phyloP scores from a whole-genome alignment of 35 echinoderm and acorn worm genomes.

The Patiria miniata region DNA sequence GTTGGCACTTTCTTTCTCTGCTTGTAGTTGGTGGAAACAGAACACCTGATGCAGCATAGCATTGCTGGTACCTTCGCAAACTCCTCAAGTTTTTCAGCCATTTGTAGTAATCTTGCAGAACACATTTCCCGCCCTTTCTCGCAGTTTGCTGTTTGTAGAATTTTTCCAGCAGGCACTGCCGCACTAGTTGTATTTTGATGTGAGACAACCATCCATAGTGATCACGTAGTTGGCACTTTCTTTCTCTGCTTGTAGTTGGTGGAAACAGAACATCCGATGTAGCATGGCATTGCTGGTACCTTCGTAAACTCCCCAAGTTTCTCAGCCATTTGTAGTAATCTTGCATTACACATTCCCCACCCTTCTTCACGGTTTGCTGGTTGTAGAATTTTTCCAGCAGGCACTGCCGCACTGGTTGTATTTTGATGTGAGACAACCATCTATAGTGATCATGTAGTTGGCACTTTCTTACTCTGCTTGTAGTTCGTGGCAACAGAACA shows the following conservation, averaged over 20 bases:
- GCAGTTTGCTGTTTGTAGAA: background rate
- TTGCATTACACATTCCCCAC: too few species aligned
- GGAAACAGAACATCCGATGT: too few species aligned
- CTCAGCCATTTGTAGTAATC: too few species aligned
- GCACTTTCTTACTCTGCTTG: background rate
- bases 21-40: background rate
- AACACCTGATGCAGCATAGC: background rate
- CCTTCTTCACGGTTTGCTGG: too few species aligned
- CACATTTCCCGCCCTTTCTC: background rate
- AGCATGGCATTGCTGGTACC: too few species aligned
- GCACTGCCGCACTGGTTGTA: background rate
- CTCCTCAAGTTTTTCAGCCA: background rate
- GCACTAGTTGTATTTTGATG: too few species aligned
- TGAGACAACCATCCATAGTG: too few species aligned
- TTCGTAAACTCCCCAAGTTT: too few species aligned
- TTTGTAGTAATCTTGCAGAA: background rate
- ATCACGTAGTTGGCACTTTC: too few species aligned
- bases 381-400: too few species aligned
- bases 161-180: too few species aligned
- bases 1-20: background rate
- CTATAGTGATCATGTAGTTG: background rate
- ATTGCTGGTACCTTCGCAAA: background rate
- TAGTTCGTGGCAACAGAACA: background rate
- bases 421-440: background rate
- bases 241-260: too few species aligned